phyloP scores from a whole-genome alignment of 2,113 vertebrate species.

The Oncorhynchus mykiss region DNA sequence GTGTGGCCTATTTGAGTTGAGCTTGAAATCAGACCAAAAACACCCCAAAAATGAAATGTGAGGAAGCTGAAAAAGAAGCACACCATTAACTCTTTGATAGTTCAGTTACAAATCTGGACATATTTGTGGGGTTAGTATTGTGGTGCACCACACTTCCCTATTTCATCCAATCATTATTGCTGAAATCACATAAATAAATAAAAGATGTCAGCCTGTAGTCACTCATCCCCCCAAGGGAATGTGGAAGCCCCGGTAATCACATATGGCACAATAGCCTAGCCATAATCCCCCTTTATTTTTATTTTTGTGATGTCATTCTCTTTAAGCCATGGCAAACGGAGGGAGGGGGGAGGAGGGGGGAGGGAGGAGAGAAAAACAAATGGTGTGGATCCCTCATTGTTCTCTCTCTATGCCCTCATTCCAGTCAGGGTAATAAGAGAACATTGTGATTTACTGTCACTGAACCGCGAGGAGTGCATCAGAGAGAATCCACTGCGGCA shows the following conservation, averaged over 20 bases:
- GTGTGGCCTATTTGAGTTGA: constrained; percentile 51
- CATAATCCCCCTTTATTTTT: constrained; percentile 75
- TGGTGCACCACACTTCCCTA: constrained; percentile 50
- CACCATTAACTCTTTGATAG: constrained; percentile 27
- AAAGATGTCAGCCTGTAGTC: constrained; percentile 65
- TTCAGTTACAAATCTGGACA: constrained; percentile 9
- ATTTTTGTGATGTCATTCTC: constrained; percentile 77
- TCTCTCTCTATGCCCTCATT: constrained; percentile 77
- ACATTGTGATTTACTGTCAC: constrained; percentile 79
- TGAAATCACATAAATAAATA: constrained; percentile 64
- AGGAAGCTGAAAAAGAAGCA: constrained; percentile 17
- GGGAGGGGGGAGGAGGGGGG: background rate
- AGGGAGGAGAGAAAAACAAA: background rate
- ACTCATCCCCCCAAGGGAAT: constrained; percentile 58
- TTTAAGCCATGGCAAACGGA: constrained; percentile 55
- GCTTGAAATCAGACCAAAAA: too few species aligned
- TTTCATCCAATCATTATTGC: constrained; percentile 61
- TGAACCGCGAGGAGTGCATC: constrained; percentile 73
- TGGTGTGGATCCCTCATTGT: constrained; percentile 70
- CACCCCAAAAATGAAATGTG: background rate
- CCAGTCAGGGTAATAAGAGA: constrained; percentile 78
- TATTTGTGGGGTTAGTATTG: constrained; percentile 13
- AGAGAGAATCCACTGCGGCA: constrained; percentile 72
- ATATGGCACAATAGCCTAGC: constrained; percentile 69
- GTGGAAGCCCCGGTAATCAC: constrained; percentile 65